Base-by-base conservation (phyloP, 2,797 vertebrate species). In the Protonibea diacanthus region DNA sequence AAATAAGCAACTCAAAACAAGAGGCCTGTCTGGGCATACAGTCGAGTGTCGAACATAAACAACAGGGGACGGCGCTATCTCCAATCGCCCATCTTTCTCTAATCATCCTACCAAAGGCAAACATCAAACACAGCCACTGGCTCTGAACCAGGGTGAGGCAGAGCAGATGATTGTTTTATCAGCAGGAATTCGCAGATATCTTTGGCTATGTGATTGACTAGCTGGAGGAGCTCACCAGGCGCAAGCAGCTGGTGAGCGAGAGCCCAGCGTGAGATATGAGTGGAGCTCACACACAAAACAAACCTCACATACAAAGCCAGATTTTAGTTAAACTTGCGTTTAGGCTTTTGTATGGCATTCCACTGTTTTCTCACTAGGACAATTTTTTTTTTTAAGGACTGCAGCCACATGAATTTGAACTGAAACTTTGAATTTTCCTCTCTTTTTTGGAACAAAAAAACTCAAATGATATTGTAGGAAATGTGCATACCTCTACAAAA, bases 141-240 rank as follows among this genome's bases (percentile, higher is more conserved):
- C 91, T 68, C 67, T 69, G 76, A 81, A 91, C 90, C 89, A 92
- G 88, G 84, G 84, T 75, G 89, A 92, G 88, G 80, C 85, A 81
- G 84, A 89, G 88, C 84, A 79, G 85, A 89, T 88, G 93, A 94
- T 93, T 90, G 92, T 87, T 94, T 94, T 95, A 95, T 95, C 94
- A 91, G 92, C 90, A 90, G 94, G 91, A 94, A 93, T 94, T 92
- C n/a, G 60, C 68, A 82, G 93, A 93, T 95, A 94, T 88, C 88
- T 74, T 64, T 52, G 65, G 57, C 63, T 76, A 71, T 77, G 78
- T 76, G 71, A 89, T 79, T 81, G 84, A 85, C 81, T 80, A 1
- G 29, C 73, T 82, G 78, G 71, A 82, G 76, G 81, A 86, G 71
- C 85, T 83, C 76, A 84, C 52, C 68, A 51, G 59, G 70, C 80